Percentiles rank a stretch among this genome's conserved stretches.
Evolutionary conservation across 2,113 vertebrate species (phyloP).

Genomic region (Dasyprocta punctata): DNA sequence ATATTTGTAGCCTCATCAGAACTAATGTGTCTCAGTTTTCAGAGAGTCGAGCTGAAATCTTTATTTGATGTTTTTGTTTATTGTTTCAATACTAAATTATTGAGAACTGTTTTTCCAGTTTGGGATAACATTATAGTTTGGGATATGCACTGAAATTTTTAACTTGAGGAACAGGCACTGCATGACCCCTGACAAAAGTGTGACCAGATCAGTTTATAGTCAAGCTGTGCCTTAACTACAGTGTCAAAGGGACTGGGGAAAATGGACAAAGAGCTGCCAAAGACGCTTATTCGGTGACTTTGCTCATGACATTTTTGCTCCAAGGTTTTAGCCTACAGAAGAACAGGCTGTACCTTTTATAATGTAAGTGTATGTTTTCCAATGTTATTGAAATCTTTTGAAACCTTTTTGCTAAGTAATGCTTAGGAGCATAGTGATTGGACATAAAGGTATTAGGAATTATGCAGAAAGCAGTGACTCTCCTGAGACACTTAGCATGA

Average conservation of each 20-base stretch:
- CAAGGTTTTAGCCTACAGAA: not conserved
- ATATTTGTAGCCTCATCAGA: not conserved
- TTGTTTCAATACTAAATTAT: not conserved
- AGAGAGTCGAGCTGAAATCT: not conserved
- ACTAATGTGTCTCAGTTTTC: not conserved
- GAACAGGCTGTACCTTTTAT: not conserved
- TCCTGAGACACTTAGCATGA: constrained; percentile 44
- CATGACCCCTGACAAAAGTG: not conserved
- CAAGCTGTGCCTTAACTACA: not conserved
- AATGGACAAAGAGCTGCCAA: not conserved
- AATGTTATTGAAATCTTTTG: not conserved
- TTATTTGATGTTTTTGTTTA: not conserved
- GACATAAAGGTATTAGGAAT: not conserved
- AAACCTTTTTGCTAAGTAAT: constrained; percentile 19
- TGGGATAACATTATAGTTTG: not conserved
- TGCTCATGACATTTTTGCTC: not conserved
- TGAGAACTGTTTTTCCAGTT: not conserved
- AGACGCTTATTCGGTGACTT: not conserved
- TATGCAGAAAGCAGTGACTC: not conserved
- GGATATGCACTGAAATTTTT: not conserved
- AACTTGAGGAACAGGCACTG: not conserved
- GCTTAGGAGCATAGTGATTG: not conserved
- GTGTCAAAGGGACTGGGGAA: not conserved
- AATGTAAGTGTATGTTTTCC: not conserved
- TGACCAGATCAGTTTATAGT: not conserved